Evolutionary conservation across 2,797 vertebrate genomes (phyloP).

Genomic region (Protonibea diacanthus): DNA sequence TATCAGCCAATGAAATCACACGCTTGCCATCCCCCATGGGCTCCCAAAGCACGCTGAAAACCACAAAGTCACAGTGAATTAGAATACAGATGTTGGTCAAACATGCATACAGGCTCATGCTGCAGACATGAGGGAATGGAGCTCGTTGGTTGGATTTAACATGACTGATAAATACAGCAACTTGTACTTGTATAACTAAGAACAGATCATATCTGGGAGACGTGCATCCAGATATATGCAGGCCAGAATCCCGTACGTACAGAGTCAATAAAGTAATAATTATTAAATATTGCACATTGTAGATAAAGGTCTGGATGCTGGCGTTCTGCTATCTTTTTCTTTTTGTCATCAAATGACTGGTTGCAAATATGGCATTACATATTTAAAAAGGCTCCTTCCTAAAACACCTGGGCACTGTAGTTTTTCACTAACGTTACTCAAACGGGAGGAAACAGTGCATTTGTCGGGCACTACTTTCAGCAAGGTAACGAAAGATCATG

Average conservation of each 20-base stretch:
- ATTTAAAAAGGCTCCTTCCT: background rate
- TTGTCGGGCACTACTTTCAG: background rate
- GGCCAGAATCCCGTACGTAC: background rate
- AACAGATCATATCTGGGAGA: background rate
- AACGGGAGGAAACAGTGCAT: background rate
- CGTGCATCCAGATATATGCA: background rate
- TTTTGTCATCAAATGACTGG: background rate
- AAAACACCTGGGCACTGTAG: background rate
- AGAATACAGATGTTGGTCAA: slow-evolving; percentile 36
- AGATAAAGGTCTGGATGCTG: background rate
- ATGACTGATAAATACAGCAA: background rate
- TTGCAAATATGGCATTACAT: background rate
- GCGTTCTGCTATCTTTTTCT: background rate
- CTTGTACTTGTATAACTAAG: background rate
- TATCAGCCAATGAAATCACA: slow-evolving; percentile 95
- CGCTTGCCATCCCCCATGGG: slow-evolving; percentile 96
- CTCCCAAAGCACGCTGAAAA: slow-evolving; percentile 93
- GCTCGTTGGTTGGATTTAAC: slow-evolving; percentile 5
- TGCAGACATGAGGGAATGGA: background rate
- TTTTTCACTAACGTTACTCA: background rate
- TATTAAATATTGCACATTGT: background rate
- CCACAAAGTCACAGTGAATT: slow-evolving; percentile 41
- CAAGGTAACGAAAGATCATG: too few relatives aligned
- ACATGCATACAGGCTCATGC: slow-evolving; percentile 8
- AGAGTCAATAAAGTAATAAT: background rate